Base-by-base conservation (phyloP, 2,888 invertebrate species). In the Stegophylla sp. region DNA sequence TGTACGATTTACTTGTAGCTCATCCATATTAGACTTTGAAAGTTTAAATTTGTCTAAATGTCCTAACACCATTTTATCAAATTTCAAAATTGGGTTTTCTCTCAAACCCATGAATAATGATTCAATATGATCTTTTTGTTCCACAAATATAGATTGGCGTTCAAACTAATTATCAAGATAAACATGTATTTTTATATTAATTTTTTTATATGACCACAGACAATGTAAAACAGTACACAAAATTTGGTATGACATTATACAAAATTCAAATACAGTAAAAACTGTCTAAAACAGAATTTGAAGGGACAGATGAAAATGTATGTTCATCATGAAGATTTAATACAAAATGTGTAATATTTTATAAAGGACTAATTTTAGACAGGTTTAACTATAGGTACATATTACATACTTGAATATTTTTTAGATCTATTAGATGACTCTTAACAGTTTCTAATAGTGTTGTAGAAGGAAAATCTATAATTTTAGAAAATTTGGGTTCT, bases 381-480 rank as follows among this genome's bases (percentile, higher is more conserved):
- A n/a, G n/a, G n/a, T n/a, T n/a, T n/a, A n/a, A n/a, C n/a, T n/a
- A n/a, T n/a, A n/a, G n/a, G n/a, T n/a, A n/a, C n/a, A n/a, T n/a
- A n/a, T n/a, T n/a, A 34, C 7, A 45, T 75, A 83, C 89, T 63
- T 90, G 90, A 85, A 92, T 91, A 0, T 87, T 86, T 84, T 91
- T 90, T 73, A 93, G 86, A 15, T 87, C 86, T 53, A 90, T 88
- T 3, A 94, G 86, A 82, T 92, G 89, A 0, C 86, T 85, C 67
- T 89, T 88, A 66, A 92, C 88, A 59, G 88, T 87, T 15, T 89
- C 87, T 17, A 93, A 85, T 82, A 92, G 90, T 3, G 89, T 88
- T 28, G 90, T 89, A 0, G 89, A 88, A 0, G 93, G 92, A 23
- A 93, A 26, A 23, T 82, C 82, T 53, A 20, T 82, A n/a, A 71